Conservation (phyloP, 2,113 vertebrate genomes). For the Sturnira hondurensis region DNA sequence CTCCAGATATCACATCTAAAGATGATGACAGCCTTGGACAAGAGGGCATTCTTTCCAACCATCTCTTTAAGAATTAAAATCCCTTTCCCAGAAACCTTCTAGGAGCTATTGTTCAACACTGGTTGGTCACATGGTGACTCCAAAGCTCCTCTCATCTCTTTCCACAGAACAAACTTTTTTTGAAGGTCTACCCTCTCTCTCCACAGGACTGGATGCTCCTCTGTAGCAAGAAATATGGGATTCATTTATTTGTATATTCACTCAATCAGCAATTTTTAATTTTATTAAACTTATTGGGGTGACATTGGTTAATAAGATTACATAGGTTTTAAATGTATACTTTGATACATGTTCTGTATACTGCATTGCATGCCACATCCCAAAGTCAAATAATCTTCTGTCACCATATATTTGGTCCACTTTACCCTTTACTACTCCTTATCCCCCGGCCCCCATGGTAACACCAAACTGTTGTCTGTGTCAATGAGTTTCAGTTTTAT, state of each 20-base stretch:
- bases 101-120: background rate
- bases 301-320: no score
- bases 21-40: background rate
- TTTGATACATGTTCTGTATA: no score
- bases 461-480: no score
- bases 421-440: no score
- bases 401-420: no score
- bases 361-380: no score
- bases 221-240: background rate
- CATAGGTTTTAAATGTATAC: no score
- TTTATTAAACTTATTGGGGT: no score
- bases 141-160: background rate
- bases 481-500: no score
- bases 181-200: background rate
- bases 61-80: background rate
- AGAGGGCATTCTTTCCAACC: background rate
- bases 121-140: background rate
- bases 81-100: background rate
- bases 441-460: no score
- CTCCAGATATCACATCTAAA: background rate
- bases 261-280: background rate
- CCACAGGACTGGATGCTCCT: background rate
- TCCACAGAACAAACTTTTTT: background rate
- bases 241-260: background rate
- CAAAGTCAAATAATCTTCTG: no score